Evolutionary conservation across 2,888 invertebrate genomes (phyloP).

Genomic region (Andrena camellia): DNA sequence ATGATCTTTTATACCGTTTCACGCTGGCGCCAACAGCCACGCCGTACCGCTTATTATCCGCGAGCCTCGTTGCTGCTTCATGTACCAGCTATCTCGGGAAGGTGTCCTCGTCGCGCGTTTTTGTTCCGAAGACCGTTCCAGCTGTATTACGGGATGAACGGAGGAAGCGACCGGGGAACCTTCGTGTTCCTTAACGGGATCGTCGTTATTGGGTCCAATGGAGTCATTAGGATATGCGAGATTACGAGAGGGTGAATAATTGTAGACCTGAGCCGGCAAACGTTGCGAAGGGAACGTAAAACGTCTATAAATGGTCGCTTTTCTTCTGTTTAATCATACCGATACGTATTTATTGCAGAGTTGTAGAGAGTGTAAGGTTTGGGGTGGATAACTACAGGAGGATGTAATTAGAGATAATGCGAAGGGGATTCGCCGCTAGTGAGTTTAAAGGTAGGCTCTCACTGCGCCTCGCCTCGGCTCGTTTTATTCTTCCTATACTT

Average conservation of each 20-base stretch:
- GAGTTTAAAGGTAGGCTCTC: too few species aligned
- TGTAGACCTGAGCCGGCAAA: not conserved
- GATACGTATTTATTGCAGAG: not conserved
- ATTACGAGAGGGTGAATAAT: constrained; percentile 16
- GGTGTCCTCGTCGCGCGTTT: not conserved
- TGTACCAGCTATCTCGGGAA: not conserved
- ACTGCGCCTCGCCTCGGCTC: too few species aligned
- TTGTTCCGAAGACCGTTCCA: not conserved
- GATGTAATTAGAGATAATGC: too few species aligned
- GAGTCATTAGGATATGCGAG: constrained; percentile 25
- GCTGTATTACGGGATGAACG: constrained; percentile 17
- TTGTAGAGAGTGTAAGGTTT: not conserved
- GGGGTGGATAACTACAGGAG: too few species aligned
- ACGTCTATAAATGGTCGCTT: not conserved
- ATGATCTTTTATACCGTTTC: constrained; percentile 45
- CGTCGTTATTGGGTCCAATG: constrained; percentile 16
- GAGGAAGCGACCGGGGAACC: not conserved
- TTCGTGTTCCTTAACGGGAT: not conserved
- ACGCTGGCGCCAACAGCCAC: constrained; percentile 35
- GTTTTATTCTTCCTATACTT: too few species aligned
- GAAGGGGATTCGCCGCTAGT: too few species aligned
- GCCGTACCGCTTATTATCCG: constrained; percentile 30
- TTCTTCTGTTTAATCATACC: not conserved
- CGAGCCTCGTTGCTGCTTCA: not conserved
- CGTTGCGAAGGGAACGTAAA: not conserved